Base-by-base conservation (phyloP, 2,797 vertebrate genomes). In the Podarcis lilfordi region DNA sequence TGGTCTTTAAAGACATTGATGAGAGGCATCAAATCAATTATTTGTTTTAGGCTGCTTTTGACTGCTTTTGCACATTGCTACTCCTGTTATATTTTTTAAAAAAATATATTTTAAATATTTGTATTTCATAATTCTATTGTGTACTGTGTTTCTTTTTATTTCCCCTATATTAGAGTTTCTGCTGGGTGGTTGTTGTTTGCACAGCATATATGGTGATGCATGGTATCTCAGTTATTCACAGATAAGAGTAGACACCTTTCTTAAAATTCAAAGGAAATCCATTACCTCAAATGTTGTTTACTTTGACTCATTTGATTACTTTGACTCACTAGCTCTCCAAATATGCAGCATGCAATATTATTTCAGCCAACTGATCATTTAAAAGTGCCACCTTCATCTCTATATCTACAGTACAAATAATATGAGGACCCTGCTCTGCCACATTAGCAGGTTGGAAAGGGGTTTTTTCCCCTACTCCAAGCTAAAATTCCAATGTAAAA, bases 241-340 rank as follows among this genome's bases (percentile, higher is more conserved):
- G 68, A 86, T 81, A 81, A 71, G n/a, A 75, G 74, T 64, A 78
- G 84, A 35, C 29, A 50, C 84, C 37, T 35, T 84, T 80, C 45
- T 78, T 81, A 87, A 85, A 86, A 64, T 35, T 88, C 1, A 66
- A 2, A 11, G 43, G 84, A 88, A 29, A 84, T 6, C 40, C 75
- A 59, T 85, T 86, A 71, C 81, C 77, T 59, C 90, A 68, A 71
- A 40, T 66, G n/a, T 7, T 61, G 59, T 19, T 21, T 61, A 64
- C 61, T 64, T 64, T 64, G 61, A 64, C 61, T 19, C 61, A 64
- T 64, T 77, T 84, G 55, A 84, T 86, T 77, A 66, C 86, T 87
- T 91, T 87, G 68, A 82, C 71, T 72, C 55, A 86, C 86, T 90
- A 91, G 82, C 61, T 90, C 74, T 86, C 90, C 84, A 94, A 91